Conservation (phyloP, 2,888 invertebrate genomes). For the Papilio gigon region DNA sequence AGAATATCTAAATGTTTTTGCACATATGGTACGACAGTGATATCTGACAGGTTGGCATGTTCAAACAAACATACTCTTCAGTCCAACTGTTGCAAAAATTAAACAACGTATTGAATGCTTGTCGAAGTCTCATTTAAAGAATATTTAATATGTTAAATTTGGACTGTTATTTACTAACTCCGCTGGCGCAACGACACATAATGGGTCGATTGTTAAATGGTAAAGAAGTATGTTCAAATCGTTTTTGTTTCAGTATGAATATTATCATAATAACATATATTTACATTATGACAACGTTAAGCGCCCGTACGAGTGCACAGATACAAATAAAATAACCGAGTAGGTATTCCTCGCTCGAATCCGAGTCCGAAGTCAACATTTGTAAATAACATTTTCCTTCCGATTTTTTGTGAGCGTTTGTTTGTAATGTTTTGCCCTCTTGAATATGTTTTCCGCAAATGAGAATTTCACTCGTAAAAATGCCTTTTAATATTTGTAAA, state of each 20-base stretch:
- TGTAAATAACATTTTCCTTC: conserved; percentile 22
- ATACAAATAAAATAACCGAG: conserved; percentile 3
- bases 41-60: neutral
- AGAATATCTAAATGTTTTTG: neutral
- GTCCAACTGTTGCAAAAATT: neutral
- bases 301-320: neutral
- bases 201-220: neutral
- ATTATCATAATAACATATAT: neutral
- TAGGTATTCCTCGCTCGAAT: conserved; percentile 7
- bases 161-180: too few relatives aligned
- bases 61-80: neutral
- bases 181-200: too few relatives aligned
- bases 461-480: conserved; percentile 11
- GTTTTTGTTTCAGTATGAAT: neutral
- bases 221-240: neutral
- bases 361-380: conserved; percentile 13
- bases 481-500: conserved; percentile 9
- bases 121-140: neutral
- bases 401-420: conserved; percentile 23
- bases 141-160: neutral
- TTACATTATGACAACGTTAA: neutral
- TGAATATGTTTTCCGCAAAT: conserved; percentile 19
- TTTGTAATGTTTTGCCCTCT: conserved; percentile 21
- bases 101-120: neutral
- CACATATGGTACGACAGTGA: neutral